Evolutionary conservation across 2,888 invertebrate genomes (phyloP).

Genomic region (Sesia apiformis): DNA sequence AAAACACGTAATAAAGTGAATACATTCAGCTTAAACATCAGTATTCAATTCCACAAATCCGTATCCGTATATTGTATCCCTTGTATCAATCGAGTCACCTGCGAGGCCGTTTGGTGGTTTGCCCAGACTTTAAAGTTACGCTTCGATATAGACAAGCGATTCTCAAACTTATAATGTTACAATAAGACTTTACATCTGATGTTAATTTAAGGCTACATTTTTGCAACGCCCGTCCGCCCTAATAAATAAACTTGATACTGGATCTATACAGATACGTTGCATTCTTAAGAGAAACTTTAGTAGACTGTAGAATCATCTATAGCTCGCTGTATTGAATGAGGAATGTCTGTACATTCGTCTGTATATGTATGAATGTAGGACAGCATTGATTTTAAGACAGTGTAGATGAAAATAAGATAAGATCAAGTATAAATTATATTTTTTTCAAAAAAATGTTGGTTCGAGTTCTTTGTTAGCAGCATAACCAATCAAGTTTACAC

Average conservation of each 20-base stretch:
- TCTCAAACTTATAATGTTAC: neutral
- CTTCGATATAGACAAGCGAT: neutral
- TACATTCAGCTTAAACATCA: neutral
- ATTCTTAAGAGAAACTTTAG: neutral
- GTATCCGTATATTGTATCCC: neutral
- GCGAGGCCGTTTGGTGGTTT: constrained; percentile 21
- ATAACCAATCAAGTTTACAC: too few species aligned
- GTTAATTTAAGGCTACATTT: neutral
- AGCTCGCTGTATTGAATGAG: too few species aligned
- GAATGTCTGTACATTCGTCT: too few species aligned
- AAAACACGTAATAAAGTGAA: neutral
- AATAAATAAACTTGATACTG: neutral
- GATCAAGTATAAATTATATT: too few species aligned
- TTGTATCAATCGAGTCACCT: constrained; percentile 5
- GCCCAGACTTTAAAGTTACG: constrained; percentile 10
- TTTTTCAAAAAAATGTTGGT: too few species aligned
- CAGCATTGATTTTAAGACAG: too few species aligned
- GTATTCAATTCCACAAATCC: neutral
- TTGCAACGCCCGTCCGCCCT: neutral
- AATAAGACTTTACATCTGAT: neutral
- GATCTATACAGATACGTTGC: neutral
- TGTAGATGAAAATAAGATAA: too few species aligned
- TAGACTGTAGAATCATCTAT: neutral
- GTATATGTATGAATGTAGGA: too few species aligned
- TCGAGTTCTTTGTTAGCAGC: too few species aligned